Evolutionary conservation across 2,888 invertebrate species (phyloP).

Genomic region (Liodrosophila aerea): DNA sequence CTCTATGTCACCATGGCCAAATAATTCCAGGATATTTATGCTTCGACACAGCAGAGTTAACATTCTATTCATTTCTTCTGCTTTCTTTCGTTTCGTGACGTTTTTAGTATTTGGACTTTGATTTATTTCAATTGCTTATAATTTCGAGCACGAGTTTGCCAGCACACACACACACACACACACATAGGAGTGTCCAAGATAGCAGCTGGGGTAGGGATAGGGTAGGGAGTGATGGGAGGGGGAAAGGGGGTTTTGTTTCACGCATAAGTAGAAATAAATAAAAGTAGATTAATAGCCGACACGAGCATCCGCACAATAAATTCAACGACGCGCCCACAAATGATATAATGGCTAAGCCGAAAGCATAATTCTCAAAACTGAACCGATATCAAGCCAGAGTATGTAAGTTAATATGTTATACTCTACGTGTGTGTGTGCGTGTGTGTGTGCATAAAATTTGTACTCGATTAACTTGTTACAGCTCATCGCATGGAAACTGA

Average conservation of each 20-base stretch:
- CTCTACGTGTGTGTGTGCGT: background rate
- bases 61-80: background rate
- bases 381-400: background rate
- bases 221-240: background rate
- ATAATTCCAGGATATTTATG: constrained; percentile 28
- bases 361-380: constrained; percentile 22
- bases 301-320: constrained; percentile 63
- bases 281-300: constrained; percentile 72
- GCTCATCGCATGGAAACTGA: constrained; percentile 24
- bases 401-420: background rate
- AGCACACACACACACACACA: no score
- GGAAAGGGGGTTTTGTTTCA: constrained; percentile 4
- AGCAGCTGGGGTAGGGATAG: background rate
- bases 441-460: background rate
- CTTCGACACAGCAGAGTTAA: constrained; percentile 3
- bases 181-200: background rate
- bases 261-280: constrained; percentile 72
- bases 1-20: no score
- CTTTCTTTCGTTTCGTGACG: constrained; percentile 24
- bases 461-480: constrained; percentile 18
- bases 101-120: constrained; percentile 68
- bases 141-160: constrained; percentile 61
- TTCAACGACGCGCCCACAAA: constrained; percentile 56
- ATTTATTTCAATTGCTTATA: constrained; percentile 75
- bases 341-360: constrained; percentile 39